Conservation (phyloP, 2,888 invertebrate species). For the Caenorhabditis angaria region DNA sequence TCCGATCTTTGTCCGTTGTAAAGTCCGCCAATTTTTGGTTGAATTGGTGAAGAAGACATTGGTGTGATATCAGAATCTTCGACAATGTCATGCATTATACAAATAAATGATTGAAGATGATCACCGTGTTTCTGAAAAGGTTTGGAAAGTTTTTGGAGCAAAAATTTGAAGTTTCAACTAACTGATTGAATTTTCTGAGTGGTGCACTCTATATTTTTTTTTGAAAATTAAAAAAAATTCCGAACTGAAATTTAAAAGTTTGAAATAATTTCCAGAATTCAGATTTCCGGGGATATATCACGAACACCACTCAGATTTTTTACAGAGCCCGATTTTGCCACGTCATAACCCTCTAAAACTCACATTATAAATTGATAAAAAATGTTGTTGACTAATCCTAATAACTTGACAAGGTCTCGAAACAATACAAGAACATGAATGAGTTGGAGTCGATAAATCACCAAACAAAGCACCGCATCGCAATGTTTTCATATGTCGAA, state of each 20-base stretch:
- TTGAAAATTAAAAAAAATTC: too few species aligned
- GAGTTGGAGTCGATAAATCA: conserved; percentile 59
- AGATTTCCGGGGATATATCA: too few species aligned
- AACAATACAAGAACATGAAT: conserved; percentile 66
- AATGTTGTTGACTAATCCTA: conserved; percentile 65
- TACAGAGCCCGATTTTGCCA: background rate
- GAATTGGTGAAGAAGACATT: conserved; percentile 3
- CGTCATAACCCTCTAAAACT: conserved; percentile 19
- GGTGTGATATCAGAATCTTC: conserved; percentile 43
- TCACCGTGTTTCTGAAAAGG: conserved; percentile 68
- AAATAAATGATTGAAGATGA: conserved; percentile 63
- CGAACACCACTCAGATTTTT: too few species aligned
- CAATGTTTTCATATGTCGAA: conserved; percentile 46
- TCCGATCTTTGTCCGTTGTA: conserved; percentile 24
- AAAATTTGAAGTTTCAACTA: too few species aligned
- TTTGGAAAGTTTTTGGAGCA: too few species aligned
- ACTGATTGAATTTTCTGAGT: too few species aligned
- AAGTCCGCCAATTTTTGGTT: conserved; percentile 3
- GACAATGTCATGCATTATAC: conserved; percentile 67
- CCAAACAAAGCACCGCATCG: conserved; percentile 66
- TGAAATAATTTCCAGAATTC: too few species aligned
- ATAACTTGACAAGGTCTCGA: conserved; percentile 62
- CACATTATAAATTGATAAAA: conserved; percentile 67
- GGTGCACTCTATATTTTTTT: too few species aligned
- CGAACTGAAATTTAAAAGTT: too few species aligned